Conservation (phyloP, 2,113 vertebrate genomes). For the Pterocles gutturalis region DNA sequence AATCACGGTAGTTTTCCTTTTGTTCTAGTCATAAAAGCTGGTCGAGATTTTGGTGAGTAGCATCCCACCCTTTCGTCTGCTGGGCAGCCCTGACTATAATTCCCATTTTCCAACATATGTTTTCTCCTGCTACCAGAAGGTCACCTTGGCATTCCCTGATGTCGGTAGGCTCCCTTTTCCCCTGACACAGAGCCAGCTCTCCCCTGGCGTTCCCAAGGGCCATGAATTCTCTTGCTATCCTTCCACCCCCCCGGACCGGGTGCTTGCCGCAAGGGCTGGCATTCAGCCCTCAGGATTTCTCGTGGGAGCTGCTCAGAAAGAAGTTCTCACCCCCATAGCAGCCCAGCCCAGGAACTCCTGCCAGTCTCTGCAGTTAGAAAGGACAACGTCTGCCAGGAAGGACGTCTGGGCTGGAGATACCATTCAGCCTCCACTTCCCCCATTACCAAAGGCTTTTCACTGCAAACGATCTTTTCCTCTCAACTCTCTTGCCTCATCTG, state of each 20-base stretch:
- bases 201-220: neutral
- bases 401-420: neutral
- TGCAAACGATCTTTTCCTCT: neutral
- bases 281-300: neutral
- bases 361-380: neutral
- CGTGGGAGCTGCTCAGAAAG: neutral
- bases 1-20: neutral
- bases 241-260: neutral
- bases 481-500: neutral
- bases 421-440: neutral
- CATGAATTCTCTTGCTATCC: neutral
- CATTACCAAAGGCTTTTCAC: neutral
- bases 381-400: neutral
- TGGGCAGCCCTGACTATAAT: neutral
- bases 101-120: neutral
- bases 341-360: neutral
- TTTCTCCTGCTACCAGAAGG: neutral
- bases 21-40: neutral
- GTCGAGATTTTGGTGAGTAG: neutral
- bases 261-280: neutral
- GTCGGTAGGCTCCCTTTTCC: neutral
- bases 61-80: neutral
- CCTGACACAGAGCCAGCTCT: neutral
- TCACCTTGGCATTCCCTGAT: neutral
- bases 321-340: neutral